Evolutionary conservation across 2,888 invertebrate species (phyloP), one percentile per base, ranked within the genome.

Genomic region (Rhagium mordax): DNA sequence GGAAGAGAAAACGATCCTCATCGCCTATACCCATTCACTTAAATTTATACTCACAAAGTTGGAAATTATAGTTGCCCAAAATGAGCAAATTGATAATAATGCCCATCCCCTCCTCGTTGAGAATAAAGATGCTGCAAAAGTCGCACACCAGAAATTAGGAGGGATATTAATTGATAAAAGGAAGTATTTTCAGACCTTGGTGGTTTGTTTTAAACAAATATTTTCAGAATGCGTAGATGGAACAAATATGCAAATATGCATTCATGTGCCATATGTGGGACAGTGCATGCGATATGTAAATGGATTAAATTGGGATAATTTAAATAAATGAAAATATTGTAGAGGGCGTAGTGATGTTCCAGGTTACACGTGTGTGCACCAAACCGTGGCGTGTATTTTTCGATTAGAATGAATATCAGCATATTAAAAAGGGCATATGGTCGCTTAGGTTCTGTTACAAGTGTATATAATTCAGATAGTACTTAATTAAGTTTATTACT

Each of bases 231-330:
- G 10, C 33, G 29, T 33, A 18, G 33, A 75, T 72, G 69, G 53
- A 69, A 62, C 68, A 55, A 74, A 78, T 81, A 81, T 81, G 80
- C 79, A 81, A 83, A 81, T 71, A 78, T 77, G 33, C 33, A 20
- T 72, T 66, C 75, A 76, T 78, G 84, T 80, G 81, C 81, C 84
- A 85, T 85, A 85, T 85, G 84, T 81, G 83, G 77, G 79, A 78
- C 81, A 78, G 74, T 79, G 80, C 83, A 85, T 82, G 84, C 84
- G 84, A 85, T 84, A 85, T 85, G 85, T 82, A 85, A 86, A 85
- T 85, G 82, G 72, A 81, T 78, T 79, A 77, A 82, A 79, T 74
- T 70, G 78, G 79, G 81, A 85, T 84, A 84, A 85, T 85, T 85
- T 86, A 83, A 86, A 86, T 86, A 85, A 83, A 85, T 83, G 83